Evolutionary conservation across 92 coral and sea anemone genomes (phyloP), one percentile per base, ranked within the genome.

Genomic region (Diadumene lineata): DNA sequence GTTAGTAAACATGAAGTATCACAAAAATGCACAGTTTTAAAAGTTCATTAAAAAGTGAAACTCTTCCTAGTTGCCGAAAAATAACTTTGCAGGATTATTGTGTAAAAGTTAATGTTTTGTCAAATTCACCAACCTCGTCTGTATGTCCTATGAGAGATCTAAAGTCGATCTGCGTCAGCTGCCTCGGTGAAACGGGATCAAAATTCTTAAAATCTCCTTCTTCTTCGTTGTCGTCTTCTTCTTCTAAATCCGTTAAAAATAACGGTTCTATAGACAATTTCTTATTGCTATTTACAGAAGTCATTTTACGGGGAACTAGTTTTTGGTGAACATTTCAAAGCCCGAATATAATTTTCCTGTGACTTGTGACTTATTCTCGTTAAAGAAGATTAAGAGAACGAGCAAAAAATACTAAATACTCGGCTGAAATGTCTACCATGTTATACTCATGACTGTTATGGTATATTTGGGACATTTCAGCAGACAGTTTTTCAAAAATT

Each of bases 91-190:
- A 1, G 70, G 29, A 1, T 64, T 64, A 11, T 11, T 29, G 13
- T 38, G 48, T 6, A 6, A 38, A 38, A 38, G 13, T 38, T 38
- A 13, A 38, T 38, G 48, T 6, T 38, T 38, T 38, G n/a, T 38
- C 48, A 38, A 38, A 6, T 38, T 4, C 48, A 38, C 48, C 15
- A 50, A 91, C 99, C 89, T 96, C 99, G 28, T 96, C 99, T 17
- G 90, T 86, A 77, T 96, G 99, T 2, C 99, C 99, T 66, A 96
- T 84, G 1, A 96, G 88, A 0, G 99, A 96, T 24, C 90, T 77
- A 64, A 96, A 96, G 74, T 90, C 92, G 6, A 92, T 89, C 43
- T 80, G 89, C 16, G 97, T 91, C 33, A 96, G 73, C 17, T 87
- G 83, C 65, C 90, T 69, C 1, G 97, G 97, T 1, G 97, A 91